Base-by-base conservation (phyloP, 1,140 invertebrate species). In the Lysiphlebus fabarum region DNA sequence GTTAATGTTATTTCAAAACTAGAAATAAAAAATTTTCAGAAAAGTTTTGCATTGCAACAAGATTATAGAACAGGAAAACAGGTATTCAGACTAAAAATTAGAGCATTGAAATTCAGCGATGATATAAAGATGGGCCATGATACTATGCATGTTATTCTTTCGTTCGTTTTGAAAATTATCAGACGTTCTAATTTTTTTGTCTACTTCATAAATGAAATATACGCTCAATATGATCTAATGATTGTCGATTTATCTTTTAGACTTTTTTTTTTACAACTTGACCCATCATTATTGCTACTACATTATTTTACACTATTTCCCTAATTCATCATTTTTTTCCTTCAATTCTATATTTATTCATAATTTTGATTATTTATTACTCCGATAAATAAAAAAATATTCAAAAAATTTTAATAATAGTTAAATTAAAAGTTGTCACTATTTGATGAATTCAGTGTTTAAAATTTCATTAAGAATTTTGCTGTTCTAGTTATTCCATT, bases 401-500 rank as follows among this genome's bases (percentile, higher is more conserved):
- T 17, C 6, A 33, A 37, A 12, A 48, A 37, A 56, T 45, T 56
- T 56, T 48, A 12, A 47, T 34, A 43, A 17, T 48, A 43, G 34
- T 56, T 40, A 34, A 38, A 11, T 48, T 33, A 37, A 47, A 38
- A 58, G 42, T 58, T 50, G 48, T 58, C 50, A 58, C 49, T 58
- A 50, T 50, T 50, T 14, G 6, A 38, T 12, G 56, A 26, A 26
- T 26, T 26, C 17, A 33, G 47, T 50, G 56, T 38, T 37, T 41
- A 36, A 17, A 37, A 48, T 7, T 50, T 47, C 56, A 58, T 58
- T 58, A 58, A 58, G 50, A 58, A 45, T 58, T 58, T 40, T n/a
- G 40, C 47, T 47, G 50, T 58, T 58, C 41, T 41, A 38, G 47
- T 51, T 45, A 58, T 58, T 58, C 50, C 50, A 58, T 58, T 47